Evolutionary conservation across 2,113 vertebrate genomes (phyloP), one percentile per base, ranked within the genome.

Genomic region (Hippocampus abdominalis): DNA sequence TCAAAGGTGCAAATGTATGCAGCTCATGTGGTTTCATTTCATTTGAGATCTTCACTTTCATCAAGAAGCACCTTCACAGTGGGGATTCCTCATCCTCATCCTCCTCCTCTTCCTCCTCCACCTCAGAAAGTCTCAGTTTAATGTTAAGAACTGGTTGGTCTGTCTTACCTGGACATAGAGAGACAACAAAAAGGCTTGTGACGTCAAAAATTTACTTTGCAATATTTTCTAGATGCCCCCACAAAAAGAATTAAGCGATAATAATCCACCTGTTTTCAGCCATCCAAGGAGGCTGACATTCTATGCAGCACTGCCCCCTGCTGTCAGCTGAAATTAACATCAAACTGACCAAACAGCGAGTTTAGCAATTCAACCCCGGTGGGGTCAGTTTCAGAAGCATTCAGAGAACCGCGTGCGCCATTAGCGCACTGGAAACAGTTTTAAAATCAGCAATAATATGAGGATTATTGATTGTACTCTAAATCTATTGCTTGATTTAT

Each of bases 31-130:
- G 42, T 44, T 16, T 63, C 77, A 32, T 68, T 74, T n/a, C 83
- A 83, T 64, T 83, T 69, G 1, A 86, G 40, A 64, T 74, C 18
- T 27, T 79, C 83, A 0, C 84, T 76, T 54, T 89, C 81, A 64
- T 89, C 84, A 66, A 92, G 81, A 60, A 92, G 66, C 8, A 93
- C 82, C 81, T 91, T 84, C 72, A 93, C 74, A 10, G 90, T 91
- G 69, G 83, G 71, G 27, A 44, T 6, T 59, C 84, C 44, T 76
- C 36, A 72, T 89, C 86, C 8, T 84, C 73, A 3, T 71, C 68
- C 10, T 32, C 44, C 2, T 78, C 84, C 44, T 76, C 36, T 70
- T 18, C 3, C 70, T 89, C 86, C 9, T 86, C 85, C 23, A 91
- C 89, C 39, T 89, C 86, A 13, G 90, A 79, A 70, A 93, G 83